phyloP scores from a whole-genome alignment of 2,797 vertebrate species.

The Pangasius mekongensis region DNA sequence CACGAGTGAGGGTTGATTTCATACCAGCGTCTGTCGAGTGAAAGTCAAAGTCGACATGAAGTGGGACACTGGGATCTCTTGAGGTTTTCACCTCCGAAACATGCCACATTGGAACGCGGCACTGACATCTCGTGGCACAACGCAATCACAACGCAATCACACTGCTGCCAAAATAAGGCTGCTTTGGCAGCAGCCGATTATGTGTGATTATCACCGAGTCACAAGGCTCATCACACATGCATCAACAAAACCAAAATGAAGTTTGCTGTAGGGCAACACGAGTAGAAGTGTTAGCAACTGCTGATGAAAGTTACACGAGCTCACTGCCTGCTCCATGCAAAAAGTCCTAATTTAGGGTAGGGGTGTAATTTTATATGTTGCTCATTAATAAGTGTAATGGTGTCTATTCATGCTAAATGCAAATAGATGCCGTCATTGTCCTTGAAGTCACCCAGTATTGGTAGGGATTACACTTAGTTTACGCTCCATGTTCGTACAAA shows the following conservation, averaged over 20 bases:
- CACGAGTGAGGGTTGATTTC: conserved; percentile 58
- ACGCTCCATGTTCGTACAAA: background rate
- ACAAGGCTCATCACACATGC: conserved; percentile 19
- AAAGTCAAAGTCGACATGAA: conserved; percentile 55
- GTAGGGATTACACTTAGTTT: background rate
- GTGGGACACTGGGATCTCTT: conserved; percentile 40
- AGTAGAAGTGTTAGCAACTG: background rate
- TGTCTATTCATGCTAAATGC: background rate
- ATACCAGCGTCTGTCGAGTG: conserved; percentile 48
- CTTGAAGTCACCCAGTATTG: background rate
- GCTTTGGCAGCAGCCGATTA: conserved; percentile 17
- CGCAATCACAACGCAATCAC: background rate
- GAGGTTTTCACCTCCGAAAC: conserved; percentile 38
- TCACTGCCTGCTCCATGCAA: background rate
- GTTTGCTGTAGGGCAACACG: background rate
- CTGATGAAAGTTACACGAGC: conserved; percentile 3
- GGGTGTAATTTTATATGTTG: background rate
- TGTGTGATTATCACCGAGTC: conserved; percentile 22
- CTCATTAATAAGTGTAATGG: background rate
- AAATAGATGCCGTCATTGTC: background rate
- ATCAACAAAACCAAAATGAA: conserved; percentile 23
- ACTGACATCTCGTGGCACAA: conserved; percentile 47
- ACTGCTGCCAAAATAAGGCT: background rate
- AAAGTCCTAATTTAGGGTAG: background rate
- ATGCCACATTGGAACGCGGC: conserved; percentile 36